Evolutionary conservation across 2,888 invertebrate species (phyloP).

Genomic region (Spilarctia lutea): DNA sequence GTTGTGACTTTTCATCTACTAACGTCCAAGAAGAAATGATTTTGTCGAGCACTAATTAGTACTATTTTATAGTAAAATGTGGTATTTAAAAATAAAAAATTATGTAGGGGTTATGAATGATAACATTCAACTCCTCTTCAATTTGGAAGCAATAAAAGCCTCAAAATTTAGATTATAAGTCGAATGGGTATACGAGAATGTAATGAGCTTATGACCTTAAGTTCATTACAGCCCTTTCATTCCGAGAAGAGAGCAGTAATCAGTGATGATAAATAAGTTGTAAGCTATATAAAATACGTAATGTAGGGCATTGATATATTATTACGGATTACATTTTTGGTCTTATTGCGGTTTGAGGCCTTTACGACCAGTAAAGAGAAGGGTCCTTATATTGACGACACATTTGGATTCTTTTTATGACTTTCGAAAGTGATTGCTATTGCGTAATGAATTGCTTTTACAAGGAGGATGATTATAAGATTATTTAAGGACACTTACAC

Average conservation of each 20-base stretch:
- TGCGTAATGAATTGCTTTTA: slow-evolving; percentile 67
- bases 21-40: too few species aligned
- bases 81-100: neutral
- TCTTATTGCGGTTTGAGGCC: slow-evolving; percentile 55
- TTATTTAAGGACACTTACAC: slow-evolving; percentile 53
- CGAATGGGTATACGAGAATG: too few species aligned
- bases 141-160: neutral
- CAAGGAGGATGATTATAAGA: slow-evolving; percentile 66
- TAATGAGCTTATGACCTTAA: neutral
- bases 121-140: neutral
- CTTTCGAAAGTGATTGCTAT: slow-evolving; percentile 81
- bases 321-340: slow-evolving; percentile 54
- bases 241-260: slow-evolving; percentile 1
- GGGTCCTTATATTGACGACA: slow-evolving; percentile 55
- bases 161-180: neutral
- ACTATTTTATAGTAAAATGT: neutral
- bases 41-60: too few species aligned
- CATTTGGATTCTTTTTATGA: slow-evolving; percentile 69
- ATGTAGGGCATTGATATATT: slow-evolving; percentile 37
- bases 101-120: neutral
- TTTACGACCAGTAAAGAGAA: slow-evolving; percentile 69
- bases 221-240: neutral
- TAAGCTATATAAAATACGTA: slow-evolving; percentile 20
- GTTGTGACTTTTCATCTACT: too few species aligned
- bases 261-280: slow-evolving; percentile 17